Percentiles rank a stretch among this genome's conserved stretches.
Evolutionary conservation across 1,140 invertebrate species (phyloP).

Genomic region (Diachasma alloeum): DNA sequence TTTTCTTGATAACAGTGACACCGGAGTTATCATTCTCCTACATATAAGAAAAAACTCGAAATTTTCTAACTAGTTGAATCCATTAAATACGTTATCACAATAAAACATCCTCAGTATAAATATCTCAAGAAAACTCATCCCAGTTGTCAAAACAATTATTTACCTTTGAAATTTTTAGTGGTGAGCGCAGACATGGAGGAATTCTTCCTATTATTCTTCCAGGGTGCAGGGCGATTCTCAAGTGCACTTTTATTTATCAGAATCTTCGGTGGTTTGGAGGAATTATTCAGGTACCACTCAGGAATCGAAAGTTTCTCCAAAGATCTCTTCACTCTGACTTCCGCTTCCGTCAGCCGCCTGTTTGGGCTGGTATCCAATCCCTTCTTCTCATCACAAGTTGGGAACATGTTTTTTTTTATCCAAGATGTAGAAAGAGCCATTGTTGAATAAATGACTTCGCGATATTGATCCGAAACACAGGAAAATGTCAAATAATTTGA

Average conservation of each 20-base stretch:
- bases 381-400: not conserved
- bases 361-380: conserved; percentile 8
- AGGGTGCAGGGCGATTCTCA: conserved; percentile 31
- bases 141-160: not conserved
- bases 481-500: not conserved
- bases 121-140: no score
- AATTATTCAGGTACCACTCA: conserved; percentile 68
- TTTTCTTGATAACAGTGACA: not conserved
- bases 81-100: no score
- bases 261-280: conserved; percentile 35
- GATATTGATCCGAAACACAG: not conserved
- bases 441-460: not conserved
- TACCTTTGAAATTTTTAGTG: conserved; percentile 6
- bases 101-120: no score
- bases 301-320: conserved; percentile 68
- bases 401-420: conserved; percentile 40
- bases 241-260: conserved; percentile 34
- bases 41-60: no score
- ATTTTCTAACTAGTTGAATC: no score
- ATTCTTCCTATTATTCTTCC: conserved; percentile 28
- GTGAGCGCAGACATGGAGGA: not conserved
- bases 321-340: conserved; percentile 66
- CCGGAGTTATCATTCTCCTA: no score
- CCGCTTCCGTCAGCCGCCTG: conserved; percentile 60
- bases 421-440: conserved; percentile 25